These are phyloP conservation scores for Eupithecia subfuscata DNA, from an alignment of 2,888 invertebrate species.

Conservation along the genomic window DNA sequence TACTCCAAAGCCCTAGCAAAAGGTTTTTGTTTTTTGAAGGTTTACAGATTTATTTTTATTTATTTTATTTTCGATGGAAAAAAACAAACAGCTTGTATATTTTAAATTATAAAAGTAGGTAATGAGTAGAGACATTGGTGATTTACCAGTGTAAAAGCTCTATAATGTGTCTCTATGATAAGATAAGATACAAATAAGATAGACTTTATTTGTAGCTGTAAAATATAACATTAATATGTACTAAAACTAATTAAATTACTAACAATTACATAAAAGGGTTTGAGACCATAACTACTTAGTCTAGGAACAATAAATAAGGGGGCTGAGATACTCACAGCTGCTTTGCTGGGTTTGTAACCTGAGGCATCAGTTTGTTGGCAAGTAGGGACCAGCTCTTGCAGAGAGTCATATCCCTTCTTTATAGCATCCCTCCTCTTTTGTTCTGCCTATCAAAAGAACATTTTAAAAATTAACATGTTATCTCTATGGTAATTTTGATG, in stretches of 20 bases:
- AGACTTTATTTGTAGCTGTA: too few species aligned
- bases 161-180: background rate
- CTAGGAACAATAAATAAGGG: background rate
- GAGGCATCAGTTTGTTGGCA: slow-evolving; percentile 96
- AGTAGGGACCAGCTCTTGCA: slow-evolving; percentile 96
- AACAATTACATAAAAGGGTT: too few species aligned
- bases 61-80: too few species aligned
- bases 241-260: too few species aligned
- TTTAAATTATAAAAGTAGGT: too few species aligned
- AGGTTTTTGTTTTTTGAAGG: background rate
- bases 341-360: slow-evolving; percentile 97
- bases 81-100: too few species aligned
- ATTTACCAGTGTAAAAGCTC: background rate
- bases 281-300: background rate
- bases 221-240: too few species aligned
- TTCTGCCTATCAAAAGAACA: slow-evolving; percentile 88
- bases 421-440: slow-evolving; percentile 98
- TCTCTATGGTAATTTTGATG: background rate
- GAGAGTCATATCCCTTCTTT: slow-evolving; percentile 97
- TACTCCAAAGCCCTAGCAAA: background rate
- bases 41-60: too few species aligned
- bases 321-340: slow-evolving; percentile 84
- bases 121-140: too few species aligned
- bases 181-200: too few species aligned
- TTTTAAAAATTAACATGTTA: background rate